A percentile compares a stretch with the other conserved stretches of the same genome.
Evolutionary conservation across 2,888 invertebrate genomes (phyloP).

Genomic region (Malacosoma neustria): DNA sequence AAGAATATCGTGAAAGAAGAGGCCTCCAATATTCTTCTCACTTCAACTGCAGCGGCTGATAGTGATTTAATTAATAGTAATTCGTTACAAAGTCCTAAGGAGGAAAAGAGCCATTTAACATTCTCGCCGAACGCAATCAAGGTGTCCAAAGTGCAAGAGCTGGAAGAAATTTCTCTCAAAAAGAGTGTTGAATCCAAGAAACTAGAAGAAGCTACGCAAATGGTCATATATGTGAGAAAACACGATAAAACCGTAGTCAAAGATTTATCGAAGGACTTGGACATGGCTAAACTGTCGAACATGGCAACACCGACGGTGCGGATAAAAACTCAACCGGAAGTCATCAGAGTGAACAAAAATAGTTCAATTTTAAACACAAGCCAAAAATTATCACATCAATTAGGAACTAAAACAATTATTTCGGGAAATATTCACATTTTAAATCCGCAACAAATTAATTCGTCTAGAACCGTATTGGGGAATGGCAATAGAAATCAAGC

Average conservation of each 20-base stretch:
- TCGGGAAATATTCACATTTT: constrained; percentile 72
- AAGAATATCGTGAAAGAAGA: constrained; percentile 65
- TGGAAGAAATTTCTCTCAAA: constrained; percentile 37
- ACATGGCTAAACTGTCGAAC: constrained; percentile 45
- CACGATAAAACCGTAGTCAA: constrained; percentile 76
- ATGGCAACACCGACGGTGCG: constrained; percentile 45
- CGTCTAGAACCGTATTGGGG: constrained; percentile 66
- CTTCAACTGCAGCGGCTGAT: constrained; percentile 48
- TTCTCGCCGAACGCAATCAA: constrained; percentile 82
- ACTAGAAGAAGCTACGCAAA: constrained; percentile 64
- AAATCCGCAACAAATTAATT: constrained; percentile 51
- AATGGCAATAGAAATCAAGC: constrained; percentile 64
- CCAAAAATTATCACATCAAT: constrained; percentile 56
- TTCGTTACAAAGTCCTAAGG: constrained; percentile 77
- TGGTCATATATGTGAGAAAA: constrained; percentile 64
- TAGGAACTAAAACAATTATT: constrained; percentile 67
- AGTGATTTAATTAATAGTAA: constrained; percentile 42
- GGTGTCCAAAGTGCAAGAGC: constrained; percentile 67
- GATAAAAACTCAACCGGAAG: constrained; percentile 58
- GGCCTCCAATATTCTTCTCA: constrained; percentile 60
- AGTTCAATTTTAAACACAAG: constrained; percentile 64
- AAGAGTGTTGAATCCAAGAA: constrained; percentile 16
- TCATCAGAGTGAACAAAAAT: constrained; percentile 61
- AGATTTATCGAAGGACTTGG: constrained; percentile 77
- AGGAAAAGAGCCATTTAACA: constrained; percentile 81